Evolutionary conservation across 2,113 vertebrate genomes (phyloP).

Genomic region (Gambusia holbrooki): DNA sequence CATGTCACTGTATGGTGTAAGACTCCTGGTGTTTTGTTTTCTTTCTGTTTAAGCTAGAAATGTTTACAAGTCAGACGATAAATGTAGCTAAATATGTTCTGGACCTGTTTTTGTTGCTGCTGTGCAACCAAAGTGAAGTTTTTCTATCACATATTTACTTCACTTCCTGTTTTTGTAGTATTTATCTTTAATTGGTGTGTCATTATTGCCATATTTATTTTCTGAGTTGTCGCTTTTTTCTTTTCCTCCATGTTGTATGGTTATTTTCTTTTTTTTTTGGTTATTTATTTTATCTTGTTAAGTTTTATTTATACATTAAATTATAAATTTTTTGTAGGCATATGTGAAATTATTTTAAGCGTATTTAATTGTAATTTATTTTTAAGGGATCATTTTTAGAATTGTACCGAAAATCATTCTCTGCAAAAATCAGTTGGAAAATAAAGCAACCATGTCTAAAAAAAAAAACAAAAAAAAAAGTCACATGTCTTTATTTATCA

Average conservation of each 20-base stretch:
- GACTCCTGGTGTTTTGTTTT: slow-evolving; percentile 7
- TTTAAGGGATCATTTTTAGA: slow-evolving; percentile 23
- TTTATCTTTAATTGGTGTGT: slow-evolving; percentile 28
- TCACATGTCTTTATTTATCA: background rate
- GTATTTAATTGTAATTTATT: slow-evolving; percentile 61
- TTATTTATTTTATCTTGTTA: slow-evolving; percentile 46
- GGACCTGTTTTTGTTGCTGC: slow-evolving; percentile 30
- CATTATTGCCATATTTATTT: slow-evolving; percentile 1
- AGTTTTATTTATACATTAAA: slow-evolving; percentile 71
- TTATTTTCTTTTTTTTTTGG: slow-evolving; percentile 6
- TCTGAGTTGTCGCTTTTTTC: background rate
- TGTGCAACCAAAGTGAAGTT: slow-evolving; percentile 47
- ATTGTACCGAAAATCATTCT: slow-evolving; percentile 39
- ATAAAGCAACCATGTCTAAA: slow-evolving; percentile 66
- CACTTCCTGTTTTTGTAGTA: slow-evolving; percentile 31
- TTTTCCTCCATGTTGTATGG: background rate
- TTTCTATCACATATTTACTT: background rate
- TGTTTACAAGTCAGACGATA: background rate
- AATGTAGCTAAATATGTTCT: slow-evolving; percentile 16
- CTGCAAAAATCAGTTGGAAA: slow-evolving; percentile 45
- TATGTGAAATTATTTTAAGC: slow-evolving; percentile 45
- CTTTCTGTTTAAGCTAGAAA: background rate
- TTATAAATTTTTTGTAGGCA: slow-evolving; percentile 46
- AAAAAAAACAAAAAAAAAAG: no score
- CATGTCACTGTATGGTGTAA: slow-evolving; percentile 7